Evolutionary conservation across 2,113 vertebrate species (phyloP).

Genomic region (Axis porcinus): DNA sequence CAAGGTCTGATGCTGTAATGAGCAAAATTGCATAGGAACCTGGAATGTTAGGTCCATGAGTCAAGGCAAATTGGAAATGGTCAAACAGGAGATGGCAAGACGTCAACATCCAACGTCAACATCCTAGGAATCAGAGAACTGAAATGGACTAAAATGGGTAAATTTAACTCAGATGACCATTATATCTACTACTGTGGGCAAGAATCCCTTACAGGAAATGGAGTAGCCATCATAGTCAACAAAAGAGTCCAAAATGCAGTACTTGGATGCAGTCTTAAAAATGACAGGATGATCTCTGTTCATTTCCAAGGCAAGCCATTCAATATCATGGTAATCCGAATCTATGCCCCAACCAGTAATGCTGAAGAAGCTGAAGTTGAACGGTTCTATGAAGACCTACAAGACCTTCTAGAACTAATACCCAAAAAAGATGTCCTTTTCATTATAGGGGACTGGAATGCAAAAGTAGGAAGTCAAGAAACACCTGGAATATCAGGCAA

Average conservation of each 20-base stretch:
- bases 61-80: background rate
- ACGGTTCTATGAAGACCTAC: background rate
- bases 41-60: background rate
- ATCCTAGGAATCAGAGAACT: background rate
- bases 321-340: background rate
- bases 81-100: background rate
- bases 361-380: background rate
- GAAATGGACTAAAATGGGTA: background rate
- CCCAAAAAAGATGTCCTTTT: background rate
- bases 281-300: background rate
- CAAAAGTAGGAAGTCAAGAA: background rate
- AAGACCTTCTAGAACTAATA: background rate
- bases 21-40: background rate
- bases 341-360: accelerated
- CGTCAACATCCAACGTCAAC: background rate
- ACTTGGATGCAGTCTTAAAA: background rate
- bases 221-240: background rate
- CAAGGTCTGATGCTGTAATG: background rate
- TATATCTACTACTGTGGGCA: background rate
- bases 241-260: background rate
- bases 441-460: background rate
- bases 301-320: background rate
- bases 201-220: background rate
- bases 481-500: background rate
- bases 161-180: background rate